Evolutionary conservation across 2,888 invertebrate genomes (phyloP).

Genomic region (Horisme vitalbata): DNA sequence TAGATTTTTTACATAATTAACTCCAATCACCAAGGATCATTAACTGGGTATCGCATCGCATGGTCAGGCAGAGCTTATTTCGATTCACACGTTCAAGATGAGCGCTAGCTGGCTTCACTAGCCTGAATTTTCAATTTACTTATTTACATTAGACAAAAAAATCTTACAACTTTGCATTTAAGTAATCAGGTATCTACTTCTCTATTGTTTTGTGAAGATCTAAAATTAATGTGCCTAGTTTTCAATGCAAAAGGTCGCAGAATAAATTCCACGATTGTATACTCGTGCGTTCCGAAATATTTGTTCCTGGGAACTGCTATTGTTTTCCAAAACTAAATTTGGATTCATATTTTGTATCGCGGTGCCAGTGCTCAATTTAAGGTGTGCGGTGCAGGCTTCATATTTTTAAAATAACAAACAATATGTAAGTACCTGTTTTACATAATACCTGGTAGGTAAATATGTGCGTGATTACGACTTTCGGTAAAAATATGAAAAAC

Average conservation of each 20-base stretch:
- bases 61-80: slow-evolving; percentile 52
- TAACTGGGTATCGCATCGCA: slow-evolving; percentile 36
- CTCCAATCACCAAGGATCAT: slow-evolving; percentile 44
- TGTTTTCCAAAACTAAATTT: slow-evolving; percentile 7
- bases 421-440: slow-evolving; percentile 1
- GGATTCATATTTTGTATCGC: slow-evolving; percentile 6
- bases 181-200: too few relatives aligned
- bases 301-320: slow-evolving; percentile 18
- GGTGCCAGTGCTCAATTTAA: slow-evolving; percentile 1
- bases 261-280: slow-evolving; percentile 9
- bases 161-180: background rate
- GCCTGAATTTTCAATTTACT: slow-evolving; percentile 10
- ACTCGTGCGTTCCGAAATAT: slow-evolving; percentile 9
- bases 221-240: slow-evolving; percentile 2
- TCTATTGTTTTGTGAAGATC: slow-evolving; percentile 14
- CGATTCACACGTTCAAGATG: slow-evolving; percentile 53
- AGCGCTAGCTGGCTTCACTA: slow-evolving; percentile 34
- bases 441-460: background rate
- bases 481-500: too few relatives aligned
- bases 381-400: background rate
- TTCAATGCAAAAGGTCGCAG: slow-evolving; percentile 4
- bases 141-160: background rate
- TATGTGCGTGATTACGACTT: too few relatives aligned
- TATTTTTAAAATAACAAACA: background rate
- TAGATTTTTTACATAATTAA: slow-evolving; percentile 31